Evolutionary conservation across 30 jellyfish, hydroid and myxozoan genomes (phyloP), one percentile per base, ranked within the genome.

Genomic region (Catostylus mosaicus): DNA sequence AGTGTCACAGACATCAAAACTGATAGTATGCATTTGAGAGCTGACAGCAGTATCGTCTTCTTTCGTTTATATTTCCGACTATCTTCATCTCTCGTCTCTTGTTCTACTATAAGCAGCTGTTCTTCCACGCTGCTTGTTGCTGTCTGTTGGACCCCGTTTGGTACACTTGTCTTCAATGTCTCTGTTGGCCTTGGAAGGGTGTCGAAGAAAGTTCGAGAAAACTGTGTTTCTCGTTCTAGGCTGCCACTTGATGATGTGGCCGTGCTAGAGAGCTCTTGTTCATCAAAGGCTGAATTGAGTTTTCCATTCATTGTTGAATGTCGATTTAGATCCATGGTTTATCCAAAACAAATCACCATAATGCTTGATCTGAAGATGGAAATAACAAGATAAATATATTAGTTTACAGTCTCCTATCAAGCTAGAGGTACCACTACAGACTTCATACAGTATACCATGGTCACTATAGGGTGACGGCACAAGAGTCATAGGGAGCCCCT

Each of bases 21-120:
- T 16, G 98, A 82, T n/a, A 85, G 56, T 22, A 92, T 2, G 45
- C 92, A 68, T 70, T 92, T 92, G 23, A 85, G 24, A 2, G 89
- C 83, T 45, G 98, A 92, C 47, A 85, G 57, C 18, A 72, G 24
- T 9, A 31, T 40, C 1, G 98, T 75, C 45, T 96, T 70, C 78
- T 86, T 86, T 43, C 91, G 88, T 36, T 79, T 67, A 82, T 89
- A 80, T 73, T 69, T 74, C 26, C 70, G 70, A 33, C 30, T 69
- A 23, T 85, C 76, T 2, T 87, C 67, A 56, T 46, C 73, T 26
- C 52, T 69, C 61, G 72, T 88, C 31, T 70, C 81, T 26, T 84
- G 78, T 56, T 92, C 97, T 10, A 92, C 98, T 5, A 96, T 92
- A 51, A 91, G 86, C 6, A 43, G 10, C 32, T 57, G 87, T 0